Evolutionary conservation across 2,888 invertebrate species (phyloP).

Genomic region (Cinara cedri): DNA sequence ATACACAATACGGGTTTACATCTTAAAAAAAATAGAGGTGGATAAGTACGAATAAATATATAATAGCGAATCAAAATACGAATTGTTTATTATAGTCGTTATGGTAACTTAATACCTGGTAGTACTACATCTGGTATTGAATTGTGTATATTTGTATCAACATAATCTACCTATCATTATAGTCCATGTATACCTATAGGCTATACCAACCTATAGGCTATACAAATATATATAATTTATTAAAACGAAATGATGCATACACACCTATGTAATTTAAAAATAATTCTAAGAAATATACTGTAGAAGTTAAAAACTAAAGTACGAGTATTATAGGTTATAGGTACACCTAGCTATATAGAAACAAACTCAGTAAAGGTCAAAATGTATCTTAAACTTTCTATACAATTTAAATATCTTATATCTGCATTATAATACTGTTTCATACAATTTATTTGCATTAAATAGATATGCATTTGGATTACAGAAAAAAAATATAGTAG

Average conservation of each 20-base stretch:
- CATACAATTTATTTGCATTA: background rate
- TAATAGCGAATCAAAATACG: background rate
- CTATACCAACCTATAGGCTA: slow-evolving; percentile 6
- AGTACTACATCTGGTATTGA: too few relatives aligned
- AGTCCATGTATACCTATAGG: background rate
- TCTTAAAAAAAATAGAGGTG: background rate
- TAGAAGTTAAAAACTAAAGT: background rate
- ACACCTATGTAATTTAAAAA: slow-evolving; percentile 1
- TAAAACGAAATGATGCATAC: slow-evolving; percentile 3
- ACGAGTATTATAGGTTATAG: slow-evolving; percentile 4
- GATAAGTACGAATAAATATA: background rate
- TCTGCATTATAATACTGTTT: background rate
- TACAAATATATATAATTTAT: slow-evolving; percentile 29
- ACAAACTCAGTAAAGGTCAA: slow-evolving; percentile 20
- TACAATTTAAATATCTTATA: too few relatives aligned
- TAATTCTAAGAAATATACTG: background rate
- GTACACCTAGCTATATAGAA: background rate
- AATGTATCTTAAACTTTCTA: slow-evolving; percentile 19
- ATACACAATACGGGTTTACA: background rate
- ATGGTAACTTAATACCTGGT: too few relatives aligned
- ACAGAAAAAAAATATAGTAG: slow-evolving; percentile 24
- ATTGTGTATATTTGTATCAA: background rate
- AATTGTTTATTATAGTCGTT: too few relatives aligned
- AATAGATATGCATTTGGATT: slow-evolving; percentile 12
- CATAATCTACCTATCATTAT: background rate